phyloP scores from a whole-genome alignment of 37 sponge, comb jelly and placozoan species.

The Beroe ovata region DNA sequence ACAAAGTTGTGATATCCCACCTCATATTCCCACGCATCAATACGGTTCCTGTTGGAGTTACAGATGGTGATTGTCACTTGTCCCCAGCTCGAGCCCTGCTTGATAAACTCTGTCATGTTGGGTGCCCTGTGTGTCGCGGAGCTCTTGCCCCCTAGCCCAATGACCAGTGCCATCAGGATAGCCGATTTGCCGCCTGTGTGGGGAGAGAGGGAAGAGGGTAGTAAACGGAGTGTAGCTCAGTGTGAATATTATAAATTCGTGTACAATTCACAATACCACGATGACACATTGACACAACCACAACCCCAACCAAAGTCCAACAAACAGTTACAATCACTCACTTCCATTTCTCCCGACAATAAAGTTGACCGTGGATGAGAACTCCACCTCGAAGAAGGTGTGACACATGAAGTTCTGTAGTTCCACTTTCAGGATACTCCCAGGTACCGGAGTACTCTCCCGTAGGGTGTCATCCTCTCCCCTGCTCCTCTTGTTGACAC shows the following conservation, averaged over 20 bases:
- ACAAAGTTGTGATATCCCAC: no score
- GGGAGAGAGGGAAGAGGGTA: no score
- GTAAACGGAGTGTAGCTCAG: no score
- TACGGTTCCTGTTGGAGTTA: slow-evolving; percentile 23
- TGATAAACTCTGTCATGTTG: slow-evolving; percentile 86
- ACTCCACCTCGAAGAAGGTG: slow-evolving; percentile 73
- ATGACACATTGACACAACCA: no score
- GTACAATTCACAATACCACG: no score
- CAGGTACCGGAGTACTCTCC: slow-evolving; percentile 57
- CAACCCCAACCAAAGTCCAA: no score
- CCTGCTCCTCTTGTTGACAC: slow-evolving; percentile 13
- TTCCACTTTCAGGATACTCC: slow-evolving; percentile 78
- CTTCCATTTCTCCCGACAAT: slow-evolving; percentile 98
- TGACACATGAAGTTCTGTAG: slow-evolving; percentile 98
- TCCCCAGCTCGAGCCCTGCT: slow-evolving; percentile 72
- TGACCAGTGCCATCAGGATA: slow-evolving; percentile 92
- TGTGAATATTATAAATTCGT: no score
- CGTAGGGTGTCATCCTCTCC: background rate
- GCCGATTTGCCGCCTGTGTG: slow-evolving; percentile 95
- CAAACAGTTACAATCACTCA: slow-evolving; percentile 72
- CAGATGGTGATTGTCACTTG: slow-evolving; percentile 52
- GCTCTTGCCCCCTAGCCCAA: slow-evolving; percentile 91
- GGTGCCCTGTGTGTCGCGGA: slow-evolving; percentile 79
- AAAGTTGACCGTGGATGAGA: slow-evolving; percentile 85
- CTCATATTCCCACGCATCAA: slow-evolving; percentile 38